Evolutionary conservation across 2,797 vertebrate genomes (phyloP).

Genomic region (Notolabrus celidotus): DNA sequence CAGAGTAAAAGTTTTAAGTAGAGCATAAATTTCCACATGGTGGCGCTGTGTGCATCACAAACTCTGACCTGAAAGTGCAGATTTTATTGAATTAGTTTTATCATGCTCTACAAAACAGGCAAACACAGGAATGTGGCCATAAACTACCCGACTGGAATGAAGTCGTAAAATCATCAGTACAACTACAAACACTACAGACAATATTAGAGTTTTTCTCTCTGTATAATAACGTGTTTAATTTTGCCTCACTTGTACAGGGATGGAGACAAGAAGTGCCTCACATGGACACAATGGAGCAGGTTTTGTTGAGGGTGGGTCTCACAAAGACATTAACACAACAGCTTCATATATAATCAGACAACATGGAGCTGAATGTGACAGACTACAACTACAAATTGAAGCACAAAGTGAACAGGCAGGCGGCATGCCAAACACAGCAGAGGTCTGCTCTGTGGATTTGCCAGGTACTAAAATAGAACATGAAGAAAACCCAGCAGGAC

Average conservation of each 20-base stretch:
- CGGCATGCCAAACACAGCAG: conserved; percentile 9
- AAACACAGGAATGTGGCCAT: too few relatives aligned
- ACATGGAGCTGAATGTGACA: conserved; percentile 18
- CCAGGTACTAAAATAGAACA: conserved; percentile 21
- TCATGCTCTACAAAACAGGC: too few relatives aligned
- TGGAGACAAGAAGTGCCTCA: conserved; percentile 37
- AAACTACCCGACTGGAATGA: too few relatives aligned
- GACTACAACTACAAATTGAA: conserved; percentile 35
- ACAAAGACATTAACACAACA: conserved; percentile 44
- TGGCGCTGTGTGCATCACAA: too few relatives aligned
- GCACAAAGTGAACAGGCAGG: conserved; percentile 32
- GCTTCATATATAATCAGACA: conserved; percentile 26
- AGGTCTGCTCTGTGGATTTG: conserved; percentile 9
- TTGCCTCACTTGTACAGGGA: conserved; percentile 40
- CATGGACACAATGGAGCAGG: conserved; percentile 60
- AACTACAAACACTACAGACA: background rate
- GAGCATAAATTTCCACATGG: too few relatives aligned
- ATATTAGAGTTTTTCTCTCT: background rate
- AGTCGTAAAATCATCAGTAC: too few relatives aligned
- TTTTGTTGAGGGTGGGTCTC: conserved; percentile 26
- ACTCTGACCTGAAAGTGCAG: too few relatives aligned
- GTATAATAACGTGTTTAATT: background rate
- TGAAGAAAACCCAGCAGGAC: conserved; percentile 33
- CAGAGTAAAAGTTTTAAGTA: too few relatives aligned
- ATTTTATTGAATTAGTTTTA: too few relatives aligned